phyloP scores from a whole-genome alignment of 2,113 vertebrate species.

The Sclerurus mexicanus region DNA sequence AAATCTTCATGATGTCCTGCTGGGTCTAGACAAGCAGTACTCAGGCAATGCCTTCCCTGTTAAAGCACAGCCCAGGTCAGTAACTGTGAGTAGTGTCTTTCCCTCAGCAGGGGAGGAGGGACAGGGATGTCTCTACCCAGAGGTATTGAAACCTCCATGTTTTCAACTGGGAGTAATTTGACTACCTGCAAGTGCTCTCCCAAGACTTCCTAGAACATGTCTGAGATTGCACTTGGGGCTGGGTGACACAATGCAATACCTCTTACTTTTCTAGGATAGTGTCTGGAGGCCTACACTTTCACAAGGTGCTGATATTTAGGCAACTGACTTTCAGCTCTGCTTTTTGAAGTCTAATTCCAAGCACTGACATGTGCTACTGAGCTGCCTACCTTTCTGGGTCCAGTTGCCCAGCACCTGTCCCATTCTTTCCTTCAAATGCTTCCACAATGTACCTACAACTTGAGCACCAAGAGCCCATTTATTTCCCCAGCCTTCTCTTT shows the following conservation, averaged over 20 bases:
- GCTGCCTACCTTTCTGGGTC: neutral
- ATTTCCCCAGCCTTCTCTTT: neutral
- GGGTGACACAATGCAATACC: neutral
- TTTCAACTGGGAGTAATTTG: neutral
- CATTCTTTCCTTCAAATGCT: neutral
- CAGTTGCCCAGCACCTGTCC: neutral
- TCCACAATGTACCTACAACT: neutral
- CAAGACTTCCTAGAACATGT: neutral
- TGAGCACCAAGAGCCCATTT: neutral
- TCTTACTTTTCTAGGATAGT: neutral
- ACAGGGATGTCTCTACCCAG: neutral
- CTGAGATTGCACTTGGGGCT: neutral
- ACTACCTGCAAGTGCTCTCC: neutral
- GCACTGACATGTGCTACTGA: neutral
- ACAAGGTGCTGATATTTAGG: neutral
- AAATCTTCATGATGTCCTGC: conserved; percentile 86
- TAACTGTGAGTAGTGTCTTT: neutral
- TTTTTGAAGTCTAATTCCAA: neutral
- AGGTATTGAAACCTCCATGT: neutral
- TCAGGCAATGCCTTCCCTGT: conserved; percentile 73
- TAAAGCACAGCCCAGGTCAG: conserved; percentile 83
- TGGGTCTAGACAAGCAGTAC: conserved; percentile 84
- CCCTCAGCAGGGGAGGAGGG: neutral
- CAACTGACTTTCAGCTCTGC: neutral
- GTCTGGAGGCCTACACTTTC: neutral